Evolutionary conservation across 2,888 invertebrate species (phyloP).

Genomic region (Lepidochrysops patricia): DNA sequence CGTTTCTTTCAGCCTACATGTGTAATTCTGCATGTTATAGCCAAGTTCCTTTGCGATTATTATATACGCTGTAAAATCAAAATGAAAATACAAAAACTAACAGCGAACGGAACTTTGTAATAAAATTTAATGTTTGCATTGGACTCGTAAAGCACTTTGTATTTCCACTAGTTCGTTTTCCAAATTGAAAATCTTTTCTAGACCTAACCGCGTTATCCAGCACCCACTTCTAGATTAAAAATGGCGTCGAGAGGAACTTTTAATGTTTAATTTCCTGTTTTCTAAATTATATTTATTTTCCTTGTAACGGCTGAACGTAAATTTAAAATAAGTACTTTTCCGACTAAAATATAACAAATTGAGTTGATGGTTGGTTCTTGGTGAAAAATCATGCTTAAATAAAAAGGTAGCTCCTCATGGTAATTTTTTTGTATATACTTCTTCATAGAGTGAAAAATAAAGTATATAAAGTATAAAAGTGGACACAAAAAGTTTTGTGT

Average conservation of each 20-base stretch:
- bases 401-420: too few relatives aligned
- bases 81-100: too few relatives aligned
- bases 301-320: neutral
- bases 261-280: neutral
- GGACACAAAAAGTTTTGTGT: too few relatives aligned
- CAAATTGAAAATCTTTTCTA: constrained; percentile 9
- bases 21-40: too few relatives aligned
- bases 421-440: too few relatives aligned
- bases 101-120: neutral
- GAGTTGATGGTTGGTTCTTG: too few relatives aligned
- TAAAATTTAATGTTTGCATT: neutral
- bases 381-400: too few relatives aligned
- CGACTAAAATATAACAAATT: neutral
- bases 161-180: neutral
- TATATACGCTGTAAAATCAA: too few relatives aligned
- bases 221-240: neutral
- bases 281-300: constrained; percentile 1
- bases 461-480: too few relatives aligned
- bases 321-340: neutral
- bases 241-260: constrained; percentile 1
- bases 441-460: too few relatives aligned
- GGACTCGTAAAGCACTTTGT: neutral
- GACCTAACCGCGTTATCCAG: neutral
- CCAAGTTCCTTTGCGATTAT: too few relatives aligned
- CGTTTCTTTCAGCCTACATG: too few relatives aligned